These are phyloP conservation scores for Myotis findleyi DNA, from an alignment of 2,797 vertebrate genomes.

Conservation along the genomic window DNA sequence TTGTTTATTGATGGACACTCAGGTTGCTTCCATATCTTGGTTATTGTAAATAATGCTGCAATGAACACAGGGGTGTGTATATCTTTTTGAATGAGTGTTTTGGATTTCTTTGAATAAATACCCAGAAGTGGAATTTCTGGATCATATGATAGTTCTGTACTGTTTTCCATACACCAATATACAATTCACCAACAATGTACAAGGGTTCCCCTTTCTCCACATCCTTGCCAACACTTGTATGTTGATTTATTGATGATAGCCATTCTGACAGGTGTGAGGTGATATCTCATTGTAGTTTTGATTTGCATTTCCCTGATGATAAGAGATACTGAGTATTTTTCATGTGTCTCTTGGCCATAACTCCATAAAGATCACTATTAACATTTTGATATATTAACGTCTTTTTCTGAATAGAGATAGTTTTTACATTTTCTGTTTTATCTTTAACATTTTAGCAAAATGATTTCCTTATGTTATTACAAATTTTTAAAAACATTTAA, in stretches of 20 bases:
- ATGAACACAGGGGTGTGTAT: neutral
- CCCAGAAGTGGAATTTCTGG: neutral
- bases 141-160: neutral
- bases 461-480: neutral
- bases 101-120: neutral
- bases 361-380: neutral
- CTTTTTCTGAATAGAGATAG: conserved; percentile 16
- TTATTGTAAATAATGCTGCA: neutral
- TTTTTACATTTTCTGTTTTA: conserved; percentile 43
- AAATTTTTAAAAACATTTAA: conserved; percentile 26
- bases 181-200: neutral
- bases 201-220: neutral
- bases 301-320: neutral
- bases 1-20: neutral
- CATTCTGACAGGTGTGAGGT: neutral
- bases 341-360: neutral
- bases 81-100: neutral
- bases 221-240: neutral
- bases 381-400: neutral
- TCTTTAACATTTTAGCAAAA: conserved; percentile 28
- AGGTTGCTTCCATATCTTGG: neutral
- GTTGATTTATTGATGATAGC: neutral
- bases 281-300: neutral
- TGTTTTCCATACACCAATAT: neutral
- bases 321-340: neutral